Evolutionary conservation across 2,797 vertebrate genomes (phyloP).

Genomic region (Capromys pilorides): DNA sequence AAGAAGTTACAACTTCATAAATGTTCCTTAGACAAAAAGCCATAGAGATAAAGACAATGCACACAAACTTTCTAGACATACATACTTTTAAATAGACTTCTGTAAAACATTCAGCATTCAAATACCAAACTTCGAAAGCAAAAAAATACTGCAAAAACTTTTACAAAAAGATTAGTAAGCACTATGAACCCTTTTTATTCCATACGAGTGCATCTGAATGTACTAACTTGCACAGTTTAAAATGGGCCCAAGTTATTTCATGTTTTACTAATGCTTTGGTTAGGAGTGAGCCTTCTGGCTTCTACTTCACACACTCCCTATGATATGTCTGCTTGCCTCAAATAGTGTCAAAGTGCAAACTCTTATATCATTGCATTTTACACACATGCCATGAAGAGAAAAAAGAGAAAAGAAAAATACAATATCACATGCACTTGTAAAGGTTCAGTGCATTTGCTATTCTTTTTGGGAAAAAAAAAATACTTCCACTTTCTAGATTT

Average conservation of each 20-base stretch:
- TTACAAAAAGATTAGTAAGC: not conserved
- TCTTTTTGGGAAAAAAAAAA: slow-evolving; percentile 52
- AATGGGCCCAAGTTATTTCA: slow-evolving; percentile 40
- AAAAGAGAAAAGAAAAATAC: not conserved
- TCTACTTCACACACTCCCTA: slow-evolving; percentile 8
- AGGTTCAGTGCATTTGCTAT: slow-evolving; percentile 34
- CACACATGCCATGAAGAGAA: not conserved
- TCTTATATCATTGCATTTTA: slow-evolving; percentile 64
- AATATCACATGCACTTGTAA: slow-evolving; percentile 44
- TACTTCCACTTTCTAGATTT: slow-evolving; percentile 62
- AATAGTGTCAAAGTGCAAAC: slow-evolving; percentile 42
- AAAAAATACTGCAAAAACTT: not conserved
- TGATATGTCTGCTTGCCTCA: slow-evolving; percentile 55
- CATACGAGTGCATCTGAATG: not conserved
- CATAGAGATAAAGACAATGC: not conserved
- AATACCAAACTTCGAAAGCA: slow-evolving; percentile 18
- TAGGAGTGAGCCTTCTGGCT: slow-evolving; percentile 5
- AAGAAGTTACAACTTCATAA: not conserved
- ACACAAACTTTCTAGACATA: not conserved
- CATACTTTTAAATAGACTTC: slow-evolving; percentile 8
- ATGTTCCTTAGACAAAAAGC: not conserved
- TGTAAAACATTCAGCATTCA: not conserved
- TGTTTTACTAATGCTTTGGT: slow-evolving; percentile 58
- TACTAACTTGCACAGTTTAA: slow-evolving; percentile 31
- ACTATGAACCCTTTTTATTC: not conserved